Conservation (phyloP, 2,888 invertebrate genomes). For the Microplitis manilae region DNA sequence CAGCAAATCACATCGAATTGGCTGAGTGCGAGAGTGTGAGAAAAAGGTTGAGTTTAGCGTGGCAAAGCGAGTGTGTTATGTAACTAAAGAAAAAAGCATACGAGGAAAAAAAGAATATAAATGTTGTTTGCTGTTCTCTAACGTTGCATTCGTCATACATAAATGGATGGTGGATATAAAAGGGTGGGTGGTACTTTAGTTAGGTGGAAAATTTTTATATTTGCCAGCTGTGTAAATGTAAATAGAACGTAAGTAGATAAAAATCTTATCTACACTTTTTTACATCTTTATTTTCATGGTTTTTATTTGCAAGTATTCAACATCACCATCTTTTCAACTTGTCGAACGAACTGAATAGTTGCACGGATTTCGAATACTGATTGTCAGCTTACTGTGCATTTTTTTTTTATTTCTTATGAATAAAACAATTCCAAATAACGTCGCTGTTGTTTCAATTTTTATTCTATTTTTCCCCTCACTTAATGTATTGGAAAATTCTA, state of each 20-base stretch:
- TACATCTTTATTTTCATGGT: constrained; percentile 15
- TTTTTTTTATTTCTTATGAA: constrained; percentile 54
- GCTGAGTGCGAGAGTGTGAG: constrained; percentile 5
- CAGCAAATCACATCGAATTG: not conserved
- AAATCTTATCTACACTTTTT: constrained; percentile 37
- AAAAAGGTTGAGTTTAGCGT: constrained; percentile 1
- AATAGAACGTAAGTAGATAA: constrained; percentile 54
- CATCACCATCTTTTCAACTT: constrained; percentile 27
- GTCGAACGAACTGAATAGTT: constrained; percentile 27
- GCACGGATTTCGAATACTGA: constrained; percentile 58
- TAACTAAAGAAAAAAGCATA: constrained; percentile 1
- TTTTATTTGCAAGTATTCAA: constrained; percentile 37
- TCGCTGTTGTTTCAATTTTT: constrained; percentile 44
- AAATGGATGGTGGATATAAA: constrained; percentile 45
- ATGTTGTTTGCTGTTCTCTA: constrained; percentile 21
- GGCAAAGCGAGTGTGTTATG: not conserved
- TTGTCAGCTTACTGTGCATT: constrained; percentile 55
- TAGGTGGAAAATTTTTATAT: constrained; percentile 52
- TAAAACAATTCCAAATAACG: constrained; percentile 53
- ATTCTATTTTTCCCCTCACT: not conserved
- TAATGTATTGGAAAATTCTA: not conserved
- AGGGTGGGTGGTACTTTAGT: constrained; percentile 23
- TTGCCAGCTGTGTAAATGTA: constrained; percentile 54
- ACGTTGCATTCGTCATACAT: constrained; percentile 43
- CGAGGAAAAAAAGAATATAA: constrained; percentile 9